Evolutionary conservation across 2,113 vertebrate genomes (phyloP).

Genomic region (western clawed frog (Xenopus tropicalis)): DNA sequence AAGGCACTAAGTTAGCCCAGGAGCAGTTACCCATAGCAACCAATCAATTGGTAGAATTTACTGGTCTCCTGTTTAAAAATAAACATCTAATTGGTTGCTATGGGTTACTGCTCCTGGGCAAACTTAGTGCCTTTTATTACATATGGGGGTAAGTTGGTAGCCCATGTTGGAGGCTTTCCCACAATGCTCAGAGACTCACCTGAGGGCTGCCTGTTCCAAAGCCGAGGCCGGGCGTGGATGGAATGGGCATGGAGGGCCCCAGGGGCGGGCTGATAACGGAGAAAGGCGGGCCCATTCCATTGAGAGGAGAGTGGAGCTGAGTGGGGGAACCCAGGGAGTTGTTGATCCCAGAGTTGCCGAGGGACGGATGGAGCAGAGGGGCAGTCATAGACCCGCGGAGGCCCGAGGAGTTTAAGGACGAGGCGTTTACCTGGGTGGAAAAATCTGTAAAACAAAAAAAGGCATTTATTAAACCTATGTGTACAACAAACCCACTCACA

Average conservation of each 20-base stretch:
- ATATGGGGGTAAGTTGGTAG: too few relatives aligned
- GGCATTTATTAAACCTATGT: neutral
- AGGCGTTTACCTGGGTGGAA: conserved; percentile 80
- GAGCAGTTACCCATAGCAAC: too few relatives aligned
- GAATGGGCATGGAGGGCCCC: conserved; percentile 85
- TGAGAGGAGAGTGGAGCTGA: conserved; percentile 93
- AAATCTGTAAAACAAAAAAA: conserved; percentile 72
- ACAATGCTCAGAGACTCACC: too few relatives aligned
- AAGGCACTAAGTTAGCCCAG: too few relatives aligned
- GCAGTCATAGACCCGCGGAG: conserved; percentile 85
- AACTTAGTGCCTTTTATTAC: too few relatives aligned
- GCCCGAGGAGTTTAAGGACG: conserved; percentile 78
- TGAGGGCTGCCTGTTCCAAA: conserved; percentile 90
- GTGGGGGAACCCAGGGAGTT: conserved; percentile 78
- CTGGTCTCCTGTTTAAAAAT: too few relatives aligned
- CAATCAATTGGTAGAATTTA: too few relatives aligned
- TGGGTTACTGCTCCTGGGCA: too few relatives aligned
- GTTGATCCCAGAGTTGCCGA: conserved; percentile 70
- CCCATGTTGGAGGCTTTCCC: too few relatives aligned
- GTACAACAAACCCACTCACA: neutral
- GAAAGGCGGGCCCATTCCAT: conserved; percentile 91
- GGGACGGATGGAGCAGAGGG: conserved; percentile 73
- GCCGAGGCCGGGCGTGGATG: conserved; percentile 80
- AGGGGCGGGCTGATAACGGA: conserved; percentile 97
- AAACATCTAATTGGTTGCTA: too few relatives aligned